These are phyloP conservation scores for Scaptomyza pallida DNA, from an alignment of 1,140 invertebrate species.

Conservation along the genomic window DNA sequence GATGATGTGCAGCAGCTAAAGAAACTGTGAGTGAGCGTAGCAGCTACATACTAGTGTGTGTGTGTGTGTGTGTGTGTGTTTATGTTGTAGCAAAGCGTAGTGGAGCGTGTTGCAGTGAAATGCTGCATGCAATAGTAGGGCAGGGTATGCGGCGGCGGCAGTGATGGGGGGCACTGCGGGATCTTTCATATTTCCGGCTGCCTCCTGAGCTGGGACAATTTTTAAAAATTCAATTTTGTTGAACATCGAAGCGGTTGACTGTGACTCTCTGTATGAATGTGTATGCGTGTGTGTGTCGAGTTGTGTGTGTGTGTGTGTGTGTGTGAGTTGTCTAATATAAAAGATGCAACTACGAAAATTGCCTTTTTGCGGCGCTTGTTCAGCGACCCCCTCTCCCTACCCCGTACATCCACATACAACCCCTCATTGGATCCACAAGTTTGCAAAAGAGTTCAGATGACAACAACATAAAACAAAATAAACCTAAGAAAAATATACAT, in stretches of 20 bases:
- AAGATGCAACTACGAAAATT: slow-evolving; percentile 67
- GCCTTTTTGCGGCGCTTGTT: slow-evolving; percentile 60
- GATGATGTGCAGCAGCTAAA: slow-evolving; percentile 66
- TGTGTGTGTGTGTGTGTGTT: slow-evolving; percentile 24
- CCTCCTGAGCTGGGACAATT: slow-evolving; percentile 67
- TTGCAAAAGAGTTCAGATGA: slow-evolving; percentile 17
- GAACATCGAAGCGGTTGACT: slow-evolving; percentile 61
- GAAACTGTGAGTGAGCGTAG: slow-evolving; percentile 10
- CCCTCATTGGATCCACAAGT: neutral
- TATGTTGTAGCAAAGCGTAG: slow-evolving; percentile 37
- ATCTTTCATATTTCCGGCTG: slow-evolving; percentile 71
- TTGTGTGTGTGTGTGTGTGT: slow-evolving; percentile 38
- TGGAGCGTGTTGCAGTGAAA: slow-evolving; percentile 23
- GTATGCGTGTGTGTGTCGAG: neutral
- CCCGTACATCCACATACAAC: too few species aligned
- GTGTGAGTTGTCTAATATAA: slow-evolving; percentile 52
- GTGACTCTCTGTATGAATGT: neutral
- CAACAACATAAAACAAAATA: slow-evolving; percentile 28
- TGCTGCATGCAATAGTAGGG: slow-evolving; percentile 10
- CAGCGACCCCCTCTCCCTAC: neutral
- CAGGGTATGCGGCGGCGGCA: neutral
- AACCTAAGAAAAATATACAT: slow-evolving; percentile 16
- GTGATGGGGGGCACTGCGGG: neutral
- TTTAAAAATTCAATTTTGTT: slow-evolving; percentile 79
- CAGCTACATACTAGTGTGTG: slow-evolving; percentile 20